Base-by-base conservation (phyloP, 1,140 invertebrate genomes). In the Drosophila bipectinata region DNA sequence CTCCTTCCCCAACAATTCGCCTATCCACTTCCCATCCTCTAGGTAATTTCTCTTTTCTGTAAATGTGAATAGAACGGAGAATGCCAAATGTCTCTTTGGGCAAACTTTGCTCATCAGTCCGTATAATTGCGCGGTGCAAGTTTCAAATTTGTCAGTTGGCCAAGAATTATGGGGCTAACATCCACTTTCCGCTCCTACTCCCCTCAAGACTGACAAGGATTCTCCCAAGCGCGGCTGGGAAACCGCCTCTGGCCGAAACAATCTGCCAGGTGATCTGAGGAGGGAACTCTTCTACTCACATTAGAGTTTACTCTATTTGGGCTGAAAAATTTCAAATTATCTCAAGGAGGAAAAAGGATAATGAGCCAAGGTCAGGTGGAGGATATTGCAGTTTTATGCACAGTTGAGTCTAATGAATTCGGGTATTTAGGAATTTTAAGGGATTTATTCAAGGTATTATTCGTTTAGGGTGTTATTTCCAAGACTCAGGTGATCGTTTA, bases 61-160 rank as follows among this genome's bases (percentile, higher is more conserved):
- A 41, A 68, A 60, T 75, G 34, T 4, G 63, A 75, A 49, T 68
- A 24, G 32, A 56, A 57, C 15, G 32, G 41, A 26, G 59, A 74
- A 59, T 59, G 68, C 34, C 26, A 48, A 54, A 49, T 75, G 61
- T 74, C 54, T 67, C 54, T 47, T 39, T 47, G 41, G 45, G 34
- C 56, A 66, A 83, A 83, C 63, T 83, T 83, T 83, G 77, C 80
- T 79, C 80, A 84, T 83, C 80, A 84, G 76, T 76, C 73, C 72
- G 58, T 56, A 72, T 76, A 79, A 83, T 83, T 76, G 62, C 77
- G 79, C 71, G 79, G 71, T 79, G 61, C 48, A 83, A 83, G 75
- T 83, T 82, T 71, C 41, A 72, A 83, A 76, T 79, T 82, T 79
- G 79, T 83, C 80, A 79, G 76, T 63, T 66, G 63, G 49, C 68